Percentiles rank a stretch among this genome's conserved stretches.
phyloP scores from a whole-genome alignment of 1,140 invertebrate species.

The Rhagoletis pomonella region DNA sequence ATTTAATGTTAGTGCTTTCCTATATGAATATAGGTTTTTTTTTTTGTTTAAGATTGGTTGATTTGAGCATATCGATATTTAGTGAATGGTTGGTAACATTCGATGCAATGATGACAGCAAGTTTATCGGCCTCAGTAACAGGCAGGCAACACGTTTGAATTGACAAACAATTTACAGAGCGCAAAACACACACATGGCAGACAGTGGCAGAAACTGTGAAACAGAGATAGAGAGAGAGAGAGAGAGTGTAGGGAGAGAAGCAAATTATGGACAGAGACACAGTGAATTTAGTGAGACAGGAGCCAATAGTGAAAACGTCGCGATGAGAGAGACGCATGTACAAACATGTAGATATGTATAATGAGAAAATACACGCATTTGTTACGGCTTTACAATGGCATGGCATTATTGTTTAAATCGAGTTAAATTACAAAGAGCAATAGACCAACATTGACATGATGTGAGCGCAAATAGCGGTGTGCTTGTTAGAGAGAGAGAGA shows the following conservation, averaged over 20 bases:
- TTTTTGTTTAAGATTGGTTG: not conserved
- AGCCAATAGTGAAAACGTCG: not conserved
- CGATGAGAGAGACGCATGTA: not conserved
- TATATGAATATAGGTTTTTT: conserved; percentile 1
- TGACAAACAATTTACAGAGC: conserved; percentile 42
- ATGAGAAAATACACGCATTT: not conserved
- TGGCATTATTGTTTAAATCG: not conserved
- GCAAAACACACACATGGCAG: conserved; percentile 37
- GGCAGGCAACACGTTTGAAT: not conserved
- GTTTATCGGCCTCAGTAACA: not conserved
- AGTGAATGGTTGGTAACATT: conserved; percentile 21
- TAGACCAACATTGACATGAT: not conserved
- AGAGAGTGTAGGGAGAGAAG: not conserved
- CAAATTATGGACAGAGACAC: not conserved
- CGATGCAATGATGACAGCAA: conserved; percentile 41
- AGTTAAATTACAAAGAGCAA: not conserved
- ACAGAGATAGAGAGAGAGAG: not conserved
- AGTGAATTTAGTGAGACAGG: not conserved
- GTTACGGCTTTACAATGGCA: not conserved
- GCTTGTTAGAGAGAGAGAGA: not conserved
- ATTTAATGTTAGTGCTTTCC: conserved; percentile 49
- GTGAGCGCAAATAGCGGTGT: not conserved
- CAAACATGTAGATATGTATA: not conserved
- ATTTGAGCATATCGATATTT: conserved; percentile 34
- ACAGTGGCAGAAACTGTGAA: not conserved